Evolutionary conservation across 2,797 vertebrate genomes (phyloP), one percentile per base, ranked within the genome.

Genomic region (Aldrovandia affinis): DNA sequence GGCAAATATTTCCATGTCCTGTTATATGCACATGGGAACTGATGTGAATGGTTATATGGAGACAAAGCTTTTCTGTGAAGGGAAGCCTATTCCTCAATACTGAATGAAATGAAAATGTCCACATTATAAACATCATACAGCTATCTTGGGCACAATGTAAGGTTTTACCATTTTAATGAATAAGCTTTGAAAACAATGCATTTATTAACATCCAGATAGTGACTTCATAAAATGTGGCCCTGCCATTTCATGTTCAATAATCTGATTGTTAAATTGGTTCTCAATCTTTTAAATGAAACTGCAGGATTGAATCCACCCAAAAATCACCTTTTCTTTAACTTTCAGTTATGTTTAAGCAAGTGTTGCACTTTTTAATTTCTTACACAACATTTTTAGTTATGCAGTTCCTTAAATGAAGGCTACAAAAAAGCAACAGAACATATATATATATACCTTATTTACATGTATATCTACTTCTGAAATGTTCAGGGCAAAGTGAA

Each of bases 1-100:
- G 77, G 83, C 77, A 42, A 83, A 52, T 79, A 22, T 28, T 79
- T 79, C 78, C 73, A 50, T 79, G 25, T 6, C 25, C 75, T 83
- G 77, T 83, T 79, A 47, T 63, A 65, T 80, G 75, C 10, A 25
- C 59, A 65, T 33, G 22, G 61, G 57, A 25, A 55, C 77, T 80
- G 83, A 65, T 42, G 42, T 30, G 2, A n/a, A 68, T 22, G 44
- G 77, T 15, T 20, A 47, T 78, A 8, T 42, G 20, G 59, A 59
- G 44, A 44, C 1, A 47, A 18, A 30, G 70, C 52, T 42, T 61
- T 78, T 10, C 78, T 65, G 54, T 50, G 57, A 83, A 83, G 12
- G 4, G 47, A 44, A 44, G 30, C 63, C 61, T 6, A 54, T 59
- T 22, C 42, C 55, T 36, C 30, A 61, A 47, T 50, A 63, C 44